These are phyloP conservation scores for Oreortyx pictus DNA, from an alignment of 2,797 vertebrate genomes.

Conservation along the genomic window DNA sequence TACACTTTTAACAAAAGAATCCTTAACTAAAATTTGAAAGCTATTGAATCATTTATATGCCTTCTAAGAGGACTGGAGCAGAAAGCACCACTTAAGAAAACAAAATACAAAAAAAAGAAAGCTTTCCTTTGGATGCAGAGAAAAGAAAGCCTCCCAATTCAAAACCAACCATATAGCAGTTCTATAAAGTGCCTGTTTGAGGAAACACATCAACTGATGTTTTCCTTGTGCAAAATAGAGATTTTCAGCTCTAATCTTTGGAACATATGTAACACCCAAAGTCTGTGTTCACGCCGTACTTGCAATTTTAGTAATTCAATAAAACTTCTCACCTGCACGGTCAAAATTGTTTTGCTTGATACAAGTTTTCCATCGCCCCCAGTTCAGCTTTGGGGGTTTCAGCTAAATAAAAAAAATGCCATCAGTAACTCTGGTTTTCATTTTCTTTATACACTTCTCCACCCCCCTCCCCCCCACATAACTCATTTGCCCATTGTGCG, in stretches of 20 bases:
- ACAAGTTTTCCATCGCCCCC: not conserved
- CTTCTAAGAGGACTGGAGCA: constrained; percentile 3
- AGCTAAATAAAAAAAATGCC: not conserved
- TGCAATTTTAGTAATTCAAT: not conserved
- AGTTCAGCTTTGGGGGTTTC: not conserved
- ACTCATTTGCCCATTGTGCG: constrained; percentile 21
- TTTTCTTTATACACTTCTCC: not conserved
- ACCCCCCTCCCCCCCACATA: not conserved
- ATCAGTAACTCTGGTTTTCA: not conserved
- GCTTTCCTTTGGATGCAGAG: not conserved
- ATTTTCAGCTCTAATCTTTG: constrained; percentile 43
- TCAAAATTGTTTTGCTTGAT: not conserved
- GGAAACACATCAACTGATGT: constrained; percentile 58
- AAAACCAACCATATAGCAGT: constrained; percentile 17
- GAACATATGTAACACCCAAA: not conserved
- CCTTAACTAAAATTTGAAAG: constrained; percentile 13
- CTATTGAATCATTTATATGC: not conserved
- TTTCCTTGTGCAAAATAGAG: constrained; percentile 66
- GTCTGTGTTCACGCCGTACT: not conserved
- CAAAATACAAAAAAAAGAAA: not conserved
- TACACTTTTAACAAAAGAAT: constrained; percentile 12
- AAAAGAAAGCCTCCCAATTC: constrained; percentile 33
- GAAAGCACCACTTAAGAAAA: constrained; percentile 41
- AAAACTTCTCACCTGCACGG: not conserved
- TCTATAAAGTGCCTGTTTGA: constrained; percentile 65